Conservation (phyloP, 1,140 invertebrate genomes). For the Euwallacea fornicatus region DNA sequence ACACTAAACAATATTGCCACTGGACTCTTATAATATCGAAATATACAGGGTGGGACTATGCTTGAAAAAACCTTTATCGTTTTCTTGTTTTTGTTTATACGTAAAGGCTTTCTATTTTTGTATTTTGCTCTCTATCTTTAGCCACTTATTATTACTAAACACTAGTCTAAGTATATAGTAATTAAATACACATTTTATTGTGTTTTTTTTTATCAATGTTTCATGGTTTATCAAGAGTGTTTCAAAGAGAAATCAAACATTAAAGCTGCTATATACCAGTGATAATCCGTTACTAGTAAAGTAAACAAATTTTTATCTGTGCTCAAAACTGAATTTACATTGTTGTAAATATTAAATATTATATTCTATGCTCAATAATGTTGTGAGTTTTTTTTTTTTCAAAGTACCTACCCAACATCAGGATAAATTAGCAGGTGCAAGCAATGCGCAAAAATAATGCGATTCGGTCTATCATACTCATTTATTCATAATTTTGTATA, state of each 20-base stretch:
- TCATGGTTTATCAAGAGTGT: neutral
- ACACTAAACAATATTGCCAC: too few species aligned
- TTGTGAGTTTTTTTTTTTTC: too few species aligned
- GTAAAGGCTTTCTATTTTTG: too few species aligned
- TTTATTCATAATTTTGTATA: slow-evolving; percentile 26
- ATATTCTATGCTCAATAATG: slow-evolving; percentile 9
- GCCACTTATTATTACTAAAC: neutral
- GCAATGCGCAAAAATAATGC: too few species aligned
- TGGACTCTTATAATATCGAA: too few species aligned
- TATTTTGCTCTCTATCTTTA: neutral
- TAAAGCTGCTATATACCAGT: neutral
- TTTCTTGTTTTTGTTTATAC: too few species aligned
- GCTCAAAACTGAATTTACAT: slow-evolving; percentile 7
- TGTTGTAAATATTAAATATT: slow-evolving; percentile 14
- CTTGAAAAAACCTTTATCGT: too few species aligned
- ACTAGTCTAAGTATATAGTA: neutral
- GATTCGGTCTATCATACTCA: neutral
- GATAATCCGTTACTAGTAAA: neutral
- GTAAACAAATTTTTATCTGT: neutral
- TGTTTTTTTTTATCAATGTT: neutral
- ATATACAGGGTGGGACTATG: too few species aligned
- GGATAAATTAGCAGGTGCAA: neutral
- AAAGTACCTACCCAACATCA: too few species aligned
- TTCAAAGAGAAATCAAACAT: neutral
- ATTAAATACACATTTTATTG: neutral